Evolutionary conservation across 1,140 invertebrate species (phyloP), one percentile per base, ranked within the genome.

Genomic region (Drosophila mojavensis): DNA sequence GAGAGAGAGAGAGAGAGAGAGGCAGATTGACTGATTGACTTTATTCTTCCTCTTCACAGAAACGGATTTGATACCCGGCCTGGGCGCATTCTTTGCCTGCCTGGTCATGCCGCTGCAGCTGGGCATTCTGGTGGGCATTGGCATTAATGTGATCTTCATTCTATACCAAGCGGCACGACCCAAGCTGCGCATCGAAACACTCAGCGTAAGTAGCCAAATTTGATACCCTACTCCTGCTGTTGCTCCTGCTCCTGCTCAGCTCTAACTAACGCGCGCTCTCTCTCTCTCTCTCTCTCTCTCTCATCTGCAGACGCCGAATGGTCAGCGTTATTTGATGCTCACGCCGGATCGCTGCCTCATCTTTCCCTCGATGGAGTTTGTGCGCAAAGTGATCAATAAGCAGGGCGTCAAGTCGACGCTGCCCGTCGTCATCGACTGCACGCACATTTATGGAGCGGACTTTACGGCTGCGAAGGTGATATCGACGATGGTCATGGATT

Each of bases 121-220:
- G 92, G 98, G 98, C 55, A 98, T 99, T 90, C 93, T 98, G 5
- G 95, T 96, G 75, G 98, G 98, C 26, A 96, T 98, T 68, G 95
- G 96, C 41, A 94, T 98, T 30, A 98, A 98, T 82, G 93, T 99
- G 20, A 92, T 97, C 11, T 97, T 98, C 79, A 96, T 99, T 50
- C 93, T 99, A 5, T 98, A 98, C 91, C 96, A 97, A 84, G 96
- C 97, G 33, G 97, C 98, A 0, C 94, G 97, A 77, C 97, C 98
- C 36, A 97, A 97, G 91, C 95, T 98, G 64, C 94, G 94, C 11
- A 94, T 97, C 5, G 96, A 97, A 92, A 95, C 94, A 74, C 92
- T 96, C 11, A 94, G 93, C 36, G 91, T 92, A 58, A 92, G 91
- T 78, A 54, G 0, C 0, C n/a, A 1, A 24, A 13, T 13, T 3